phyloP scores from a whole-genome alignment of 2,797 vertebrate genomes.

The Microctenopoma stevenorrisi region DNA sequence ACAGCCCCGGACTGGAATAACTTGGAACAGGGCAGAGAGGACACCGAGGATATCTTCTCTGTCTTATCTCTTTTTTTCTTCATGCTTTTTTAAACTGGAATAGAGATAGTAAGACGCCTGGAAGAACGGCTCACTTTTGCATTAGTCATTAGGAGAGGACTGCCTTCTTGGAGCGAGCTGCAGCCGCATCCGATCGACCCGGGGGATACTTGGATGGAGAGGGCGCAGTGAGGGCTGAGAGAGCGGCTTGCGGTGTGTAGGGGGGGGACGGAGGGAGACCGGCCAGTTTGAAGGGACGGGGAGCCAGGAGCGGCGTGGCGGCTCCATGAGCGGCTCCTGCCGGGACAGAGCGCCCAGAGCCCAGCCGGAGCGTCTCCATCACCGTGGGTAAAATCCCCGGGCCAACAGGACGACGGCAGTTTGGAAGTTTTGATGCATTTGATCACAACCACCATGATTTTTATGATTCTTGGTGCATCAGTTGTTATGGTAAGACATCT shows the following conservation, averaged over 20 bases:
- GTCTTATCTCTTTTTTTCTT: constrained; percentile 34
- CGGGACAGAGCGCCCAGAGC: constrained; percentile 82
- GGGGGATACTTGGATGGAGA: constrained; percentile 75
- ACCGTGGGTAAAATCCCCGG: constrained; percentile 83
- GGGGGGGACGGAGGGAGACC: constrained; percentile 74
- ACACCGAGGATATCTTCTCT: constrained; percentile 34
- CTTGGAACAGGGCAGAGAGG: constrained; percentile 41
- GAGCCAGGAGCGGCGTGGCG: constrained; percentile 83
- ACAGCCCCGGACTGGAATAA: constrained; percentile 62
- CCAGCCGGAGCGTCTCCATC: constrained; percentile 78
- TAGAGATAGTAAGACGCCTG: constrained; percentile 55
- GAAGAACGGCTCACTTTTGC: constrained; percentile 65
- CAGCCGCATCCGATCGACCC: constrained; percentile 63
- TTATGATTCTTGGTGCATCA: constrained; percentile 99
- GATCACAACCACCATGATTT: constrained; percentile 99
- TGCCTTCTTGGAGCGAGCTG: constrained; percentile 64
- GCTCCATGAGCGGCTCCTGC: constrained; percentile 85
- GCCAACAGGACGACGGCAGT: constrained; percentile 84
- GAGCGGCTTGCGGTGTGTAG: constrained; percentile 69
- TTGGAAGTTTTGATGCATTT: constrained; percentile 94
- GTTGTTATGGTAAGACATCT: constrained; percentile 95
- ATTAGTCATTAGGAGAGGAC: constrained; percentile 72
- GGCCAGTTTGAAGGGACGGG: constrained; percentile 81
- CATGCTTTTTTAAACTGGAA: constrained; percentile 57
- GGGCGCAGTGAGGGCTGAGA: constrained; percentile 75